Evolutionary conservation across 2,888 invertebrate genomes (phyloP), one percentile per base, ranked within the genome.

Genomic region (Morpho helenor): DNA sequence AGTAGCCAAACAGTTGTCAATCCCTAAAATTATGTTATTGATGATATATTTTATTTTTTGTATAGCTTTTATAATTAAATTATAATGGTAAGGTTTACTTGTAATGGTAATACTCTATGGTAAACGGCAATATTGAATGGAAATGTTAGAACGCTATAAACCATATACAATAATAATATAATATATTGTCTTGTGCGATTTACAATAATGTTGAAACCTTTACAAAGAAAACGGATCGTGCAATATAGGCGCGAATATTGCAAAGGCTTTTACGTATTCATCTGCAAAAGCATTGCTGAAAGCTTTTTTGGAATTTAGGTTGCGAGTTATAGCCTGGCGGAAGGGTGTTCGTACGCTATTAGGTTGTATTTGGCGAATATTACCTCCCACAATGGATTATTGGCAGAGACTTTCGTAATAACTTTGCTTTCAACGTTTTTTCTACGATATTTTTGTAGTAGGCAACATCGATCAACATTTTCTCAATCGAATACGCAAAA

Each of bases 271-370:
- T 60, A 58, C 51, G 59, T 66, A 66, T 67, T 67, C 64, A 63
- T 66, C 60, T 59, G 58, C 54, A 60, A 57, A 65, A 60, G 59
- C 63, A 60, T 61, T 56, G 57, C 63, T 62, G 62, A 65, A 67
- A 64, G 63, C 65, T 63, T 68, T 68, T 66, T 66, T 63, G 56
- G 59, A 59, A 66, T 67, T 62, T 65, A 66, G 66, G 61, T 62
- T 66, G 60, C 57, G 57, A 63, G 60, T 66, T 62, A 63, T 57
- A 60, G 63, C 47, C 62, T 56, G 42, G 57, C 57, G 47, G 63
- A 56, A 63, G 58, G 53, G 57, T 59, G 54, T 60, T 60, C 62
- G 56, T 47, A 52, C 10, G 40, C 44, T 56, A 62, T 58, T 57
- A 57, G 56, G 58, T 62, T 56, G 64, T 65, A 62, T 59, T 57